Evolutionary conservation across 2,113 vertebrate species (phyloP).

Genomic region (Passer montanus): DNA sequence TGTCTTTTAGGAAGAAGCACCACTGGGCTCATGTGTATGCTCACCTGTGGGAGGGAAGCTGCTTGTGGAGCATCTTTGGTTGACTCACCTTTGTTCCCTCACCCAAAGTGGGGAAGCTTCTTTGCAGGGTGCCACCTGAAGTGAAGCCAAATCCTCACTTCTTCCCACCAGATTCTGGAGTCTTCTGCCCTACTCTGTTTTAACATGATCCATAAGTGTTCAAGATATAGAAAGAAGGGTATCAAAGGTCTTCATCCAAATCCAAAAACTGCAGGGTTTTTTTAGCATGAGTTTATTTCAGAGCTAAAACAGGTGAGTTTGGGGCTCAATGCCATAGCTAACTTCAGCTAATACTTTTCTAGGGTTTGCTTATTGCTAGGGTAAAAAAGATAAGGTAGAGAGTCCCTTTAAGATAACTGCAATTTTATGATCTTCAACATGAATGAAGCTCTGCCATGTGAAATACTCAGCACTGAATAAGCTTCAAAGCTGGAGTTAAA

Average conservation of each 20-base stretch:
- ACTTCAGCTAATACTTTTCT: not conserved
- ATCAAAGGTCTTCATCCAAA: not conserved
- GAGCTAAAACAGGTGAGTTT: not conserved
- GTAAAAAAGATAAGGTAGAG: not conserved
- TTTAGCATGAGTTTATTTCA: not conserved
- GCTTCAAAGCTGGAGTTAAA: not conserved
- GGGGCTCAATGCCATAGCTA: not conserved
- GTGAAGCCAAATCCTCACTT: not conserved
- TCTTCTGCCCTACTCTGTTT: not conserved
- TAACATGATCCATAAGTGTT: not conserved
- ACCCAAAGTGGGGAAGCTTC: not conserved
- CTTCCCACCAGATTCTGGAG: fast-evolving
- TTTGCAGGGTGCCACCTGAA: not conserved
- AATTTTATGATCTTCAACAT: not conserved
- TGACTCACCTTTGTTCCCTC: not conserved
- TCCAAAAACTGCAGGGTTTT: not conserved
- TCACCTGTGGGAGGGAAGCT: fast-evolving
- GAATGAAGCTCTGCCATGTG: not conserved
- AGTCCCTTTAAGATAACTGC: not conserved
- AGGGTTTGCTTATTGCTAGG: not conserved
- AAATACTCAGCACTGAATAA: not conserved
- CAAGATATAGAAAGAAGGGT: not conserved
- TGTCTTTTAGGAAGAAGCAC: not conserved
- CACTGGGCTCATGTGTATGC: fast-evolving
- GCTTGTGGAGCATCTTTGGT: fast-evolving